Base-by-base conservation (phyloP, 1,140 invertebrate species). In the Ceratitis capitata region DNA sequence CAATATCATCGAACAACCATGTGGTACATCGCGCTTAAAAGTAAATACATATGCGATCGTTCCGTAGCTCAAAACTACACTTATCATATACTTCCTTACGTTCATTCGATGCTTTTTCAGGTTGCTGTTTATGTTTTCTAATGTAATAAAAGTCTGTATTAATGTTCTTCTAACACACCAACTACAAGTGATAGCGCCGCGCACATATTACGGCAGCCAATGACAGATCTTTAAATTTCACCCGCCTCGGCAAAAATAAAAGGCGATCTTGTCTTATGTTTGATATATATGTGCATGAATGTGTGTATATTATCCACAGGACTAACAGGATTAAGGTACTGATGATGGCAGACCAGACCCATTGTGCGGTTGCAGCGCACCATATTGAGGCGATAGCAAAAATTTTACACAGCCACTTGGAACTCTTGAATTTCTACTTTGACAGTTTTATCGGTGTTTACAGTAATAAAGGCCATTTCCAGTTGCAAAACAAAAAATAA, bases 381-480 rank as follows among this genome's bases (percentile, higher is more conserved):
- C 35, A 64, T 32, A 35, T 53, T 16, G 3, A 29, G 32, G 29
- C 29, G 26, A 32, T 64, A 2, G 12, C 12, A 39, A 39, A 64
- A 39, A 39, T 16, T 39, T 39, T 32, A 35, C n/a, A 32, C 35
- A 69, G n/a, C 32, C 61, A 39, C 32, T 69, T 69, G 29, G 61
- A 39, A n/a, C 29, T 35, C 61, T 69, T 29, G 61, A 69, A 69
- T 69, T 29, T 32, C 32, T 4, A 69, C 29, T 69, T 23, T 85
- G 89, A 91, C 90, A 91, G 87, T 91, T 91, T 89, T 88, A 91
- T 88, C 85, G 89, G 83, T 91, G 90, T 91, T 91, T 91, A 91
- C 89, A 89, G 89, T 91, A 90, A 87, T 90, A 91, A 91, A 91
- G 85, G 89, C 86, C 84, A 88, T 89, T 84, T 86, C 88, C 69